Evolutionary conservation across 2,888 invertebrate species (phyloP).

Genomic region (Molanna angustata): DNA sequence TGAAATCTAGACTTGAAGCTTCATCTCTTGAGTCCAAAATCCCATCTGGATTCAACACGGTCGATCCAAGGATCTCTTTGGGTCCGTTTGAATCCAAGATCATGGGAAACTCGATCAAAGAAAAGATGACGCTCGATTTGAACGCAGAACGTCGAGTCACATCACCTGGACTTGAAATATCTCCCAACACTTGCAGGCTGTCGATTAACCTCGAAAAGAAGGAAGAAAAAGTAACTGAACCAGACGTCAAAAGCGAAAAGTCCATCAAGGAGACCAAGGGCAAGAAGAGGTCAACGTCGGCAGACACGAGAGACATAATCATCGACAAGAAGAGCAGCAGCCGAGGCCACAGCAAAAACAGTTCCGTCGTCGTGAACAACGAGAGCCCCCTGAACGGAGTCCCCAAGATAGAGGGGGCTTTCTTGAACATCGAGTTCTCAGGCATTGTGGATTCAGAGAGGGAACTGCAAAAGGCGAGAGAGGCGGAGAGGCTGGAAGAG

Average conservation of each 20-base stretch:
- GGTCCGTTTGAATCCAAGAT: conserved; percentile 23
- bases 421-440: conserved; percentile 54
- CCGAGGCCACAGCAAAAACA: conserved; percentile 32
- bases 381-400: conserved; percentile 33
- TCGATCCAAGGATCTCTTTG: conserved; percentile 19
- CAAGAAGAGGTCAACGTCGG: conserved; percentile 31
- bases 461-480: conserved; percentile 34
- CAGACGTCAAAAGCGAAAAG: conserved; percentile 21
- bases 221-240: conserved; percentile 25
- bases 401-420: conserved; percentile 52
- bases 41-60: conserved; percentile 15
- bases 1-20: conserved; percentile 7
- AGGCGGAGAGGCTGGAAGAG: conserved; percentile 38
- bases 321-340: conserved; percentile 29
- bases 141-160: conserved; percentile 24
- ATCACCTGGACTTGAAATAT: conserved; percentile 26
- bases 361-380: conserved; percentile 29
- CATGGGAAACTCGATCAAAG: conserved; percentile 19
- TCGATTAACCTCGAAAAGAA: conserved; percentile 30
- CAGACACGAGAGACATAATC: conserved; percentile 29
- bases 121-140: conserved; percentile 27
- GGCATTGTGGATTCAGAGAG: conserved; percentile 54
- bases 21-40: conserved; percentile 18
- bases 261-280: conserved; percentile 14
- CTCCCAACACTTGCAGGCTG: conserved; percentile 27